Conservation (phyloP, 2,888 invertebrate genomes). For the Morpho helenor region DNA sequence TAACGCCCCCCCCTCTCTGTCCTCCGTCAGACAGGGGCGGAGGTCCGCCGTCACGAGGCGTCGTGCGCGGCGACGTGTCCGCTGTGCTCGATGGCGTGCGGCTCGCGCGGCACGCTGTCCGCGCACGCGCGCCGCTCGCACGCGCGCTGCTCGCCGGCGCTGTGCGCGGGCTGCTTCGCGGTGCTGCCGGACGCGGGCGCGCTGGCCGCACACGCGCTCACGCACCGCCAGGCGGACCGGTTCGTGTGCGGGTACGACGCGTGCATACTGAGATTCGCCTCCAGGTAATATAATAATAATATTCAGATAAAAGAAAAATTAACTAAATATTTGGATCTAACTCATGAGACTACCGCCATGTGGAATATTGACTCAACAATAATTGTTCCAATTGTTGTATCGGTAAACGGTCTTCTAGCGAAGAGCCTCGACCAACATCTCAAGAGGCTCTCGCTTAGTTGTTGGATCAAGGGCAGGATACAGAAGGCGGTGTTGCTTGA, state of each 20-base stretch:
- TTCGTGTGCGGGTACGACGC: slow-evolving; percentile 67
- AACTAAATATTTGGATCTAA: too few relatives aligned
- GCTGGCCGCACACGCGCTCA: slow-evolving; percentile 51
- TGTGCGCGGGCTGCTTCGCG: slow-evolving; percentile 49
- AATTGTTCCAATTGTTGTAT: too few relatives aligned
- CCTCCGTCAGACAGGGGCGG: slow-evolving; percentile 30
- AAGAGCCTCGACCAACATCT: too few relatives aligned
- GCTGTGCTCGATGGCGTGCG: slow-evolving; percentile 22
- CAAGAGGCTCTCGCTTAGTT: too few relatives aligned
- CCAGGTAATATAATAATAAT: background rate
- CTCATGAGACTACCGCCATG: too few relatives aligned
- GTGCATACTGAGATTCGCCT: slow-evolving; percentile 60
- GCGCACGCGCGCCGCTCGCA: slow-evolving; percentile 36
- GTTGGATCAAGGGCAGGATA: too few relatives aligned
- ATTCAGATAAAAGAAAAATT: too few relatives aligned
- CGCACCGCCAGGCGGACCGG: slow-evolving; percentile 53
- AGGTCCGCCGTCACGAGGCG: slow-evolving; percentile 40
- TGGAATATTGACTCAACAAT: too few relatives aligned
- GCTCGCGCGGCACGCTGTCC: slow-evolving; percentile 33
- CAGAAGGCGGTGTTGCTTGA: too few relatives aligned
- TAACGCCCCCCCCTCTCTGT: too few relatives aligned
- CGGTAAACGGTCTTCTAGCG: too few relatives aligned
- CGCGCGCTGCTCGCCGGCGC: slow-evolving; percentile 32
- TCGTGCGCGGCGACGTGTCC: slow-evolving; percentile 31
- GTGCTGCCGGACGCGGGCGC: slow-evolving; percentile 33